Evolutionary conservation across 2,888 invertebrate species (phyloP), one percentile per base, ranked within the genome.

Genomic region (Trachelus tabidus): DNA sequence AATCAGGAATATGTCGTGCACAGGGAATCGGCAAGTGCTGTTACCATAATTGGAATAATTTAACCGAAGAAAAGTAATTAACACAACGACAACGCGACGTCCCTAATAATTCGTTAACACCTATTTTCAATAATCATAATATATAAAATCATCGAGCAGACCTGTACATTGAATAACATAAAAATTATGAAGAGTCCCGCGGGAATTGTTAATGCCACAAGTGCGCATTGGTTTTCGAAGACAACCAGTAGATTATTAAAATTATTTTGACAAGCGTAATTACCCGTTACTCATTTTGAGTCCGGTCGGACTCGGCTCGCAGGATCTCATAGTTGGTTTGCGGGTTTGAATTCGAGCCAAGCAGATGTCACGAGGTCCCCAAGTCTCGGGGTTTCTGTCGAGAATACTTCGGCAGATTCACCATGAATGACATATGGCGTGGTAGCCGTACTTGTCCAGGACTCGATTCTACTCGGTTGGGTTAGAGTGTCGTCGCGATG

Each of bases 1-100:
- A 84, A 85, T 85, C 82, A 83, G 81, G 82, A 80, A 83, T 82
- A 81, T 82, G 83, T 82, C 83, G 79, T 69, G 79, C 68, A 34
- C 34, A n/a, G 34, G n/a, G 75, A 35, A 75, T 71, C 31, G 71
- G 71, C 33, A 12, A 31, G 33, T 34, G 33, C 31, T 3, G 34
- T 71, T 23, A 71, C 15, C 33, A 31, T 71, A 71, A 71, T 71
- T 71, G 71, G 71, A 71, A 34, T 71, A 31, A 31, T 71, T 31
- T 71, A 71, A 31, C 31, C 31, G 71, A 31, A 11, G 69, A 31
- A 34, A 71, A 71, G 33, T 71, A 30, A 71, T 71, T 71, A 71
- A 31, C 33, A 12, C 33, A 31, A 9, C 11, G 71, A 15, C 31
- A 31, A 71, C 1, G 31, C 33, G 11, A 11, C 31, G 23, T 56